These are phyloP conservation scores for Hippocampus zosterae DNA, from an alignment of 2,113 vertebrate species.

Conservation along the genomic window DNA sequence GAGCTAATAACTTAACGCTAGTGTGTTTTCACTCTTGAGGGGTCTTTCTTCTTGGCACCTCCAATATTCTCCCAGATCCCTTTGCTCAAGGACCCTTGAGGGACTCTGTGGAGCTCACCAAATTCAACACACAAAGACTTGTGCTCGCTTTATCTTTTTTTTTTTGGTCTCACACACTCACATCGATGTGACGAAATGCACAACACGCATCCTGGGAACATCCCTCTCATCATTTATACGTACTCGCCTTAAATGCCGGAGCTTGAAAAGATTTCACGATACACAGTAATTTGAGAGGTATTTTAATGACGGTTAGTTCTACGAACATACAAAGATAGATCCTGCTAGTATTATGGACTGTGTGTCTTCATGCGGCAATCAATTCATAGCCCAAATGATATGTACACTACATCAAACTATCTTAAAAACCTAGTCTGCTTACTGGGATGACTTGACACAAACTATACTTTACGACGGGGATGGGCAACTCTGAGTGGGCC, in stretches of 20 bases:
- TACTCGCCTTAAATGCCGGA: not conserved
- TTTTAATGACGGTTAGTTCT: no score
- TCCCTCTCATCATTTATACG: not conserved
- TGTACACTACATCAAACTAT: no score
- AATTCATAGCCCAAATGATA: no score
- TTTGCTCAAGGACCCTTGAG: constrained; percentile 71
- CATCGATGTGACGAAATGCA: constrained; percentile 6
- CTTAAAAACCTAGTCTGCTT: no score
- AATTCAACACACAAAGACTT: constrained; percentile 61
- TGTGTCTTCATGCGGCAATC: no score
- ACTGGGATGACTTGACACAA: no score
- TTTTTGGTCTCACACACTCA: constrained; percentile 5
- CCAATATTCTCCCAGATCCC: constrained; percentile 75
- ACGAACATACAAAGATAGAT: no score
- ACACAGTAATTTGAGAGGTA: no score
- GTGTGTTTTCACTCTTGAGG: constrained; percentile 79
- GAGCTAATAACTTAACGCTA: constrained; percentile 80
- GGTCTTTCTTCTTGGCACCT: constrained; percentile 73
- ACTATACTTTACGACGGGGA: no score
- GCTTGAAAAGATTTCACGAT: not conserved
- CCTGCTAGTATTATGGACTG: no score
- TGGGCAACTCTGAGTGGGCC: no score
- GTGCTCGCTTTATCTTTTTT: constrained; percentile 47
- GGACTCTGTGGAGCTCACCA: constrained; percentile 67
- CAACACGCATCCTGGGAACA: constrained; percentile 7